Percentiles rank a stretch among this genome's conserved stretches.
phyloP scores from a whole-genome alignment of 2,113 vertebrate species.

The Sardina pilchardus region DNA sequence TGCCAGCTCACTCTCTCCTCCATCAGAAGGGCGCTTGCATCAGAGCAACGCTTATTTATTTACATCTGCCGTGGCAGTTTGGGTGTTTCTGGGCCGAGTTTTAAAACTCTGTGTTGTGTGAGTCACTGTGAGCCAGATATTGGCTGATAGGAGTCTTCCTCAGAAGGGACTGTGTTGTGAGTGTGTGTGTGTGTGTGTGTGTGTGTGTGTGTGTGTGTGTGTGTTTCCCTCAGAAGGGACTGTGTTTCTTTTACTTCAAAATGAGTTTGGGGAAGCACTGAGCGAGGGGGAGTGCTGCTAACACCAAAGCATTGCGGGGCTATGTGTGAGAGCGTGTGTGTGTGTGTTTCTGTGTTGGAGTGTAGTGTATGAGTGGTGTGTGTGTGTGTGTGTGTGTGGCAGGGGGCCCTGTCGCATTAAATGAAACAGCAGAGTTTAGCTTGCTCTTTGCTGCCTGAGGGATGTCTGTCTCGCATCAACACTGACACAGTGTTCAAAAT shows the following conservation, averaged over 20 bases:
- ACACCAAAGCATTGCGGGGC: not conserved
- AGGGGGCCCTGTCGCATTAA: not conserved
- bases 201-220: too few species aligned
- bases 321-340: not conserved
- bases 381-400: not conserved
- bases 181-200: too few species aligned
- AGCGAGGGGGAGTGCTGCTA: not conserved
- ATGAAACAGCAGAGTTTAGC: constrained; percentile 10
- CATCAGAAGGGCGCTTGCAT: not conserved
- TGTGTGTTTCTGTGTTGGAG: not conserved
- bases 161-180: not conserved
- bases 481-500: constrained; percentile 10
- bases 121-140: not conserved
- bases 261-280: not conserved
- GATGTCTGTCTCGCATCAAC: constrained; percentile 11
- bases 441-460: not conserved
- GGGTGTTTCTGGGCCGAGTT: not conserved
- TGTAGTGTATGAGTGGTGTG: not conserved
- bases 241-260: not conserved
- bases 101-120: not conserved
- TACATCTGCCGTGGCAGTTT: not conserved
- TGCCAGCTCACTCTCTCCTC: not conserved
- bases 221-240: not conserved
- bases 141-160: not conserved
- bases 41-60: not conserved